Base-by-base conservation (phyloP, 53 echinoderm and acorn worm genomes). In the Actinopyga echinites region DNA sequence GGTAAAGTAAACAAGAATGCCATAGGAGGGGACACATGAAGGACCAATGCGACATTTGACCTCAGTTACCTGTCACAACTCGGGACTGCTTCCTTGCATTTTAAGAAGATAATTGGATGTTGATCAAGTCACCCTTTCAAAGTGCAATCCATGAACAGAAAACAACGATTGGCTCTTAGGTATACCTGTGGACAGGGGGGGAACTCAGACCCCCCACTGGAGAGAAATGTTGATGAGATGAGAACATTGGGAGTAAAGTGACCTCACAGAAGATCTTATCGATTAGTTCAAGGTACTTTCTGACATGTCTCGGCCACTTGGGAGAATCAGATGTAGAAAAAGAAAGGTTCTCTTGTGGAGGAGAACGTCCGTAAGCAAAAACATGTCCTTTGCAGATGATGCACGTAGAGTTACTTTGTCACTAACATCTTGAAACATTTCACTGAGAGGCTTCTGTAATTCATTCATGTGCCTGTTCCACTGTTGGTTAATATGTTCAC, bases 1-100 rank as follows among this genome's bases (percentile, higher is more conserved):
- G 71, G 71, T 71, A 44, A 71, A 71, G 34, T 71, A 71, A 71
- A 71, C 71, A 71, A 71, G 5, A 9, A 42, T 71, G 26, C 71
- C 71, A 19, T 71, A 71, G 71, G 71, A 71, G 71, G 71, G 43
- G 71, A 71, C 44, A 71, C 71, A 71, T 71, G 71, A 71, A 40
- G 71, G 71, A 71, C 71, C 71, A 71, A 71, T 13, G 71, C 15
- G 71, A 71, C 42, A 71, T 71, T 71, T 71, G 71, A 71, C 43
- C 71, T 71, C 26, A 42, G 21, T 22, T 71, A 40, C 38, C 71
- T 71, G 71, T 71, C 71, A 71, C n/a, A 49, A 49, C 49, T 49
- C 9, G 44, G 34, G 21, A n/a, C 44, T 71, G 71, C 42, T 71
- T 44, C n/a, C 43, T 71, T 28, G 11, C 63, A 49, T 49, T 71